Evolutionary conservation across 1,140 invertebrate genomes (phyloP).

Genomic region (Euwallacea fornicatus): DNA sequence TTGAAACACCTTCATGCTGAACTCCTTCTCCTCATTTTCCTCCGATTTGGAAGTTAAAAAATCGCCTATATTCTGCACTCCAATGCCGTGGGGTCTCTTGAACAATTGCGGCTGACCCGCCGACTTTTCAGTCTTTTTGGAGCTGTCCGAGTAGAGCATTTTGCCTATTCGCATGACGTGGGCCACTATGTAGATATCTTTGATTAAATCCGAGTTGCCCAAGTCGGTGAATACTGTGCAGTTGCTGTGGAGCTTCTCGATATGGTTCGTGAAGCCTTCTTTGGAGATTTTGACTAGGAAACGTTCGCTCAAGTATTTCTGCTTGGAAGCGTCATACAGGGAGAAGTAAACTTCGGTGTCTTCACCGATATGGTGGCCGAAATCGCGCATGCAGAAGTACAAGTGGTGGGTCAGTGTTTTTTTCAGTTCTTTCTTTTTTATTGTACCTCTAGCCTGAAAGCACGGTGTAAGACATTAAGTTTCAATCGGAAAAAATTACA

Average conservation of each 20-base stretch:
- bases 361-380: constrained; percentile 82
- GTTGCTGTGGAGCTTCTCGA: constrained; percentile 84
- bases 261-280: constrained; percentile 86
- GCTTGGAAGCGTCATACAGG: constrained; percentile 76
- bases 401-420: constrained; percentile 78
- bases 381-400: constrained; percentile 86
- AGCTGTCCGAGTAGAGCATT: constrained; percentile 80
- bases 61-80: constrained; percentile 70
- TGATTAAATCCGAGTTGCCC: constrained; percentile 76
- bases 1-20: constrained; percentile 69
- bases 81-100: constrained; percentile 80
- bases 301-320: constrained; percentile 77
- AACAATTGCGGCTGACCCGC: constrained; percentile 61
- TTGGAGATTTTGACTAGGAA: constrained; percentile 87
- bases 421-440: constrained; percentile 61
- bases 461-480: not conserved
- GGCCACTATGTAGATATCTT: constrained; percentile 83
- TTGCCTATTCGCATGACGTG: constrained; percentile 86
- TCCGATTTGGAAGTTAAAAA: constrained; percentile 63
- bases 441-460: constrained; percentile 48
- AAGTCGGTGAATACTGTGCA: constrained; percentile 86
- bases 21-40: constrained; percentile 69
- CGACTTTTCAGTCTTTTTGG: constrained; percentile 64
- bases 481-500: constrained; percentile 18
- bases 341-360: constrained; percentile 88